Evolutionary conservation across 2,797 vertebrate genomes (phyloP).

Genomic region (Bryconaethiops microstoma): DNA sequence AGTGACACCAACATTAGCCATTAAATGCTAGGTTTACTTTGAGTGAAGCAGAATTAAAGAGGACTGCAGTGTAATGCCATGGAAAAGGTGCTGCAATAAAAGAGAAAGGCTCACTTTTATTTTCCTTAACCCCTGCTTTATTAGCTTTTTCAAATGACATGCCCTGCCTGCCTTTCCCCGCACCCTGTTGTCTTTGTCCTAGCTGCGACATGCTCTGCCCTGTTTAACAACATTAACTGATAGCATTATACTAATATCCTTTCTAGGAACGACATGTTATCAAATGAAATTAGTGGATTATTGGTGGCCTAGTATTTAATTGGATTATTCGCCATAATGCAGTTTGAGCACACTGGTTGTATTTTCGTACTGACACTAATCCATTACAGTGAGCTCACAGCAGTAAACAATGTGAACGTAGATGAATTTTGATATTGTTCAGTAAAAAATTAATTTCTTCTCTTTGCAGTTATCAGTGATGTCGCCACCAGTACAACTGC

Average conservation of each 20-base stretch:
- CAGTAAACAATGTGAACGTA: background rate
- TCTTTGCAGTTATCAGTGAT: conserved; percentile 60
- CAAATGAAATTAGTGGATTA: conserved; percentile 71
- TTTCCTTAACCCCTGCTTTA: conserved; percentile 43
- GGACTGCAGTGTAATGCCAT: conserved; percentile 38
- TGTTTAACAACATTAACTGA: conserved; percentile 53
- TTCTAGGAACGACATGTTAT: conserved; percentile 65
- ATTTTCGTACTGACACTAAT: conserved; percentile 35
- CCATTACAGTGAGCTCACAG: conserved; percentile 4
- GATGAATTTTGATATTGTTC: background rate
- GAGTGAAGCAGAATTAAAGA: conserved; percentile 53
- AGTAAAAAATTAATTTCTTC: background rate
- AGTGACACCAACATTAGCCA: conserved; percentile 55
- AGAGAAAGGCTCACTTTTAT: conserved; percentile 42
- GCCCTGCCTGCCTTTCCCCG: conserved; percentile 34
- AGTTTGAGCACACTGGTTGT: conserved; percentile 51
- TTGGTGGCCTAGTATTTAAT: conserved; percentile 55
- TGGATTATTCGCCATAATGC: conserved; percentile 66
- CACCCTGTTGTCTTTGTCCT: conserved; percentile 30
- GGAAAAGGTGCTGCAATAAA: conserved; percentile 53
- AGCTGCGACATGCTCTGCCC: conserved; percentile 33
- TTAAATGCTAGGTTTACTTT: conserved; percentile 54
- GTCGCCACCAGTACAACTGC: conserved; percentile 63
- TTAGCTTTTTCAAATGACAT: conserved; percentile 42
- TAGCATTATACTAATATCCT: conserved; percentile 64